phyloP scores from a whole-genome alignment of 1,140 invertebrate species.

The Pinna nobilis region DNA sequence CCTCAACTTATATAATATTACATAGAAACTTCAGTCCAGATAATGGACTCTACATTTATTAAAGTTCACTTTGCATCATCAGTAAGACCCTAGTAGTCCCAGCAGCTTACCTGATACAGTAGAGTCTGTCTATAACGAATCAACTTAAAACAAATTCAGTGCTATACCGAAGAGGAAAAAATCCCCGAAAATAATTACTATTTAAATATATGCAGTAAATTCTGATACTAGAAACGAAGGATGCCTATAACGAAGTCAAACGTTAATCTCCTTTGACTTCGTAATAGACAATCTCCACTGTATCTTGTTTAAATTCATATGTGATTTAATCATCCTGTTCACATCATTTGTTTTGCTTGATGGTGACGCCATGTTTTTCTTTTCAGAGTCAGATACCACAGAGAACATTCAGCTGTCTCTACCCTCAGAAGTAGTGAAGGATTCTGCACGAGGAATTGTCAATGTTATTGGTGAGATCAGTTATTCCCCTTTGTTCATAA shows the following conservation, averaged over 20 bases:
- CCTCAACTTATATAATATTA: no score
- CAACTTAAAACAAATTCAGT: no score
- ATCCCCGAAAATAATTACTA: no score
- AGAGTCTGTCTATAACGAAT: no score
- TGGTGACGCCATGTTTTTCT: conserved; percentile 14
- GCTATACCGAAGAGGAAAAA: no score
- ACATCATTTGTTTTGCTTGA: not conserved
- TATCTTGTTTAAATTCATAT: not conserved
- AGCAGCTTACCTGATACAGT: no score
- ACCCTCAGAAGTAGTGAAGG: conserved; percentile 53
- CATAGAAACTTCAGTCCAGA: no score
- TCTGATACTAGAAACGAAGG: conserved; percentile 53
- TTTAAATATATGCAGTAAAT: no score
- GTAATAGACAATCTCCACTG: not conserved
- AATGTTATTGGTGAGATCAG: conserved; percentile 56
- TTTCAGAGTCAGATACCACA: no score
- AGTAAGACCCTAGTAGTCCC: no score
- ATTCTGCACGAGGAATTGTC: conserved; percentile 59
- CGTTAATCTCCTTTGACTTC: conserved; percentile 55
- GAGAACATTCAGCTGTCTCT: conserved; percentile 44
- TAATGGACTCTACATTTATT: no score
- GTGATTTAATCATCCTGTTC: not conserved
- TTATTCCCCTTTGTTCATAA: not conserved
- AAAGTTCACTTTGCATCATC: no score
- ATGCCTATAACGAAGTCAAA: conserved; percentile 61